Base-by-base conservation (phyloP, 37 sponge, comb jelly and placozoan species). In the Diacarnus erythraeanus region DNA sequence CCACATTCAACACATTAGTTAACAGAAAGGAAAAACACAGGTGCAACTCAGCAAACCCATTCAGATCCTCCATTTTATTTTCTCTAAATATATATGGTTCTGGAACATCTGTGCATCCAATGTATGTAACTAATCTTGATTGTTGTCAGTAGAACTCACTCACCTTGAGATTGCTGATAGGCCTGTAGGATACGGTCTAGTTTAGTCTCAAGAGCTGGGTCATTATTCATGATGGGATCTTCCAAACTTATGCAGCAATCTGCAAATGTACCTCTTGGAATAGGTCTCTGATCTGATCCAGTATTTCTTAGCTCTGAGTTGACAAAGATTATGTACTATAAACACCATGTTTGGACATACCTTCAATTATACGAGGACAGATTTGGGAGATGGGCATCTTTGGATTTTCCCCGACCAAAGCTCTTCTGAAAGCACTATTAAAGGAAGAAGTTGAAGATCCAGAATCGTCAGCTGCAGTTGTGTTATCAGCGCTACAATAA, bases 361-460 rank as follows among this genome's bases (percentile, higher is more conserved):
- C 23, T n/a, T 4, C 60, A 59, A 27, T 27, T 17, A 27, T 9
- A 27, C n/a, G 8, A n/a, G n/a, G n/a, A n/a, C n/a, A n/a, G n/a
- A n/a, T n/a, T n/a, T n/a, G n/a, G n/a, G n/a, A n/a, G n/a, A n/a
- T n/a, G n/a, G n/a, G n/a, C n/a, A n/a, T n/a, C n/a, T n/a, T n/a
- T n/a, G n/a, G n/a, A n/a, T n/a, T n/a, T n/a, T n/a, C 23, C 12
- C 26, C 1, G 36, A 2, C 38, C n/a, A 76, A 15, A 0, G 69
- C 67, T 0, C 1, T 42, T 26, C 68, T 79, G 69, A 79, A 79
- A 6, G 68, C 79, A 34, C 12, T 79, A 57, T 79, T 79, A 69
- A 79, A 79, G 15, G 10, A 12, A 1, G 79, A 79, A 26, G 34
- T 43, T 56, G 69, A 40, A 30, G 36, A n/a, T 36, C 33, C 43